Base-by-base conservation (phyloP, 2,113 vertebrate genomes). In the Sigmodon hispidus region DNA sequence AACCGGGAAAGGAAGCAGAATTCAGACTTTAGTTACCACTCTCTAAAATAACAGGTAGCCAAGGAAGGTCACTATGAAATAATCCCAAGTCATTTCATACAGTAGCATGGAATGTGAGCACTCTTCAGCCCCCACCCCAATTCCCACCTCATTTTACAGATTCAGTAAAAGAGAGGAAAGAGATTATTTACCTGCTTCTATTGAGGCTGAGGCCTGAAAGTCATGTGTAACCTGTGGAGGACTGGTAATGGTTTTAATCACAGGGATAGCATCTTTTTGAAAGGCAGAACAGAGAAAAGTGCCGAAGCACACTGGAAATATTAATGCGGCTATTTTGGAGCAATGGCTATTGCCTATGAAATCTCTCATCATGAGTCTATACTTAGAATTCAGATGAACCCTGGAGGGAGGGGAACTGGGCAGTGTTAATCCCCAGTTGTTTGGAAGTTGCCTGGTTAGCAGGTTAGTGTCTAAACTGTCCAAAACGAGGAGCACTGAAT, bases 261-360 rank as follows among this genome's bases (percentile, higher is more conserved):
- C 94, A 96, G 96, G 97, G 97, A 98, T 95, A 95, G 92, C 96
- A 98, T 96, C 97, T 97, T 98, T 97, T 94, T 86, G 79, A 95
- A 76, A 96, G 77, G 90, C 93, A 80, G 90, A 52, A n/a, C 65
- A 80, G 17, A 87, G 87, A 75, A 83, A 96, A 97, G 88, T 97
- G 77, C 76, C 45, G 89, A 94, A 69, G 88, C 96, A 93, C 96
- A 91, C 96, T 96, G 97, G 97, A 98, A 97, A 89, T 97, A 97
- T 92, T 94, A 97, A 91, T 69, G 85, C 69, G 86, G 11, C 96
- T 97, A 98, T 95, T 98, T 97, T 94, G 97, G 86, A 98, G 97
- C 90, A 97, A 96, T 3, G 65, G 86, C 96, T 95, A 94, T 91
- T 86, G 97, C 95, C 97, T 98, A 97, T 98, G 98, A 96, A 98